These are phyloP conservation scores for Phyllotis vaccarum DNA, from an alignment of 2,797 vertebrate species.

Conservation along the genomic window DNA sequence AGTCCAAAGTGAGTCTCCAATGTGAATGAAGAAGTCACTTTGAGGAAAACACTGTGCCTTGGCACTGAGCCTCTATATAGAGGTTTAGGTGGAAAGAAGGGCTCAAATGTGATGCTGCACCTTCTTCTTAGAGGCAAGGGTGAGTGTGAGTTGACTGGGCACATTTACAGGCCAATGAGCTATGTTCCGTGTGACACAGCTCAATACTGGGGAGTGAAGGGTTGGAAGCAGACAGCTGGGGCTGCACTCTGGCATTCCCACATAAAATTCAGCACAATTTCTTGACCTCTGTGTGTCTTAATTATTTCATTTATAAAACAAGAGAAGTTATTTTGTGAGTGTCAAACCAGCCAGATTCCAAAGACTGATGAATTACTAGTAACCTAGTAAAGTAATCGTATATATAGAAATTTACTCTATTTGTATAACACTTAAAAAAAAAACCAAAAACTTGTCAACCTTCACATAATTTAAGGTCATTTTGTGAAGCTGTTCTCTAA, in stretches of 20 bases:
- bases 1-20: not conserved
- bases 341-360: not conserved
- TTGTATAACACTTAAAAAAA: slow-evolving; percentile 6
- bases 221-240: not conserved
- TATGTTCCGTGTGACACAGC: too few species aligned
- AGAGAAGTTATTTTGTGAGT: not conserved
- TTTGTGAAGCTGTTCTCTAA: not conserved
- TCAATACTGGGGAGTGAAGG: not conserved
- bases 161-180: not conserved
- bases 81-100: not conserved
- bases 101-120: too few species aligned
- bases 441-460: not conserved
- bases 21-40: not conserved
- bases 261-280: not conserved
- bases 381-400: slow-evolving; percentile 19
- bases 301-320: slow-evolving; percentile 4
- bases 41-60: not conserved
- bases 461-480: not conserved
- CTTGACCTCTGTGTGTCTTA: not conserved
- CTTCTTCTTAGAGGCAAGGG: not conserved
- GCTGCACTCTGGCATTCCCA: not conserved
- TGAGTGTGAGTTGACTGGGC: not conserved
- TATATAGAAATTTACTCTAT: not conserved
- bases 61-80: not conserved
- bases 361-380: not conserved